Base-by-base conservation (phyloP, 2,113 vertebrate species). In the human region DNA sequence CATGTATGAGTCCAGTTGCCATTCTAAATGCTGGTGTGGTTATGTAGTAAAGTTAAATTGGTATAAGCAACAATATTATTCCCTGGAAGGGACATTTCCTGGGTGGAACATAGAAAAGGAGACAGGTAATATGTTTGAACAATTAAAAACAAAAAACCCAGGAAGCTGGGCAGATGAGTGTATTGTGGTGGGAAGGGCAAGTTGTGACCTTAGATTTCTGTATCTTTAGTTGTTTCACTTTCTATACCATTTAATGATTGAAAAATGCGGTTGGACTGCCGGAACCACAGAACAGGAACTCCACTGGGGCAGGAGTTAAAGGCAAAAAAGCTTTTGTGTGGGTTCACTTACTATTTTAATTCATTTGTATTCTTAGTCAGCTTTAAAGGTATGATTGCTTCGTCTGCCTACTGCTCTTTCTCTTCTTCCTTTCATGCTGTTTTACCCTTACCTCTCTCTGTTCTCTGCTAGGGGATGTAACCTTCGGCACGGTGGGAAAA, bases 281-380 rank as follows among this genome's bases (percentile, higher is more conserved):
- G 32, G 72, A 96, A 97, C 97, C 96, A 90, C 96, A 97, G 80
- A 76, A 89, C 95, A 98, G 93, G 83, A 98, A 96, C 89, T 93
- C 16, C 48, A 14, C 22, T 38, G 64, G 0, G 50, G 64, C n/a
- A 80, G 79, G 83, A 91, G 17, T 52, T 38, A 90, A 52, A 92
- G n/a, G 80, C 35, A 70, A 75, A 95, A 95, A 88, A 93, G 93
- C 83, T 91, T 95, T 81, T 14, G 35, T 93, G 86, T 92, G 92
- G 91, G 83, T 78, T 93, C 16, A 20, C 72, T 72, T 66, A 27
- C 61, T 76, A n/a, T 83, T 94, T 91, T 93, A 90, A 90, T 48
- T 80, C 14, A 6, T 9, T 30, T 48, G 32, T 89, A 55, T 40
- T 55, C 17, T 73, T 30, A 59, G 18, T 45, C 43, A 40, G n/a